Percentiles rank a stretch among this genome's conserved stretches.
phyloP scores from a whole-genome alignment of 2,888 invertebrate species.

The Strigamia transsilvanica region DNA sequence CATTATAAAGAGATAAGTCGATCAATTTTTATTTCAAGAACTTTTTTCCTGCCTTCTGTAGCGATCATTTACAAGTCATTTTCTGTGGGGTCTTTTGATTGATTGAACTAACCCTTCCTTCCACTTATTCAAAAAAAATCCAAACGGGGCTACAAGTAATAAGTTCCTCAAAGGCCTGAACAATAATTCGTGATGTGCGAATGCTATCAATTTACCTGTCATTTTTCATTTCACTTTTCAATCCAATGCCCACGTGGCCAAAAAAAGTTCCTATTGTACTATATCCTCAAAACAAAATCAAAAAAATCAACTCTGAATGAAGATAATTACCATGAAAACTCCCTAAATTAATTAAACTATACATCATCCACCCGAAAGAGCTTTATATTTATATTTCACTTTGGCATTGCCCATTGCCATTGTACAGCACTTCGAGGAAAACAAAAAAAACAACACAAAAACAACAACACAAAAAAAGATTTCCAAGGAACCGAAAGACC shows the following conservation, averaged over 20 bases:
- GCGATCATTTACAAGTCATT: neutral
- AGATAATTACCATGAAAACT: neutral
- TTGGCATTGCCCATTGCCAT: neutral
- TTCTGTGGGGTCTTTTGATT: constrained; percentile 38
- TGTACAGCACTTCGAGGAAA: neutral
- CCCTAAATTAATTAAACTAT: neutral
- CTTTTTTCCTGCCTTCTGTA: neutral
- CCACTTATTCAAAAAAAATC: constrained; percentile 18
- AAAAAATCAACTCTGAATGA: neutral
- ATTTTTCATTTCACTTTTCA: constrained; percentile 43
- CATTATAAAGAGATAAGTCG: no score
- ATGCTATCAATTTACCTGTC: constrained; percentile 44
- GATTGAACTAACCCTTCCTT: constrained; percentile 26
- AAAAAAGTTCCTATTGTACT: constrained; percentile 8
- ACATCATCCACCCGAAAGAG: no score
- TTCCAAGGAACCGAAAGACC: neutral
- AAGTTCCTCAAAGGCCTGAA: constrained; percentile 13
- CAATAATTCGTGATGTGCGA: constrained; percentile 29
- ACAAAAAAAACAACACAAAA: neutral
- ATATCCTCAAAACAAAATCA: neutral
- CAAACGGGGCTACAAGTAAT: neutral
- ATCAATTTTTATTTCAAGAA: neutral
- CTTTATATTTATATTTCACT: no score
- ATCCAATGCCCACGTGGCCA: neutral
- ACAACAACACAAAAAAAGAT: neutral